phyloP scores from a whole-genome alignment of 2,888 invertebrate genomes.

The Deroplatys truncata region DNA sequence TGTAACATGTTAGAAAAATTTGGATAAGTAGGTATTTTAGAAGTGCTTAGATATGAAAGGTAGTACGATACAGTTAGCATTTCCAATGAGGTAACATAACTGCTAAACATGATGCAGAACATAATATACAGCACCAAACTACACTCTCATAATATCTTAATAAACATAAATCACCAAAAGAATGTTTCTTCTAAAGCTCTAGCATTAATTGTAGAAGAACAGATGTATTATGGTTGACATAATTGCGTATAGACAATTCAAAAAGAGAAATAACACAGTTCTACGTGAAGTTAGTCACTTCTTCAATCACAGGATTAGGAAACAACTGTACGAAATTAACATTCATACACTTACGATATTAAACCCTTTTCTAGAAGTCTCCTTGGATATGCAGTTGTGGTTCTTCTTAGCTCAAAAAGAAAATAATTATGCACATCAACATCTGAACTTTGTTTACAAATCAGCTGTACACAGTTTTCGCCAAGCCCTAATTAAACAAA shows the following conservation, averaged over 20 bases:
- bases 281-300: not conserved
- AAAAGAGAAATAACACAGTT: not conserved
- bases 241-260: not conserved
- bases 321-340: not conserved
- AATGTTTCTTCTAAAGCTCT: no score
- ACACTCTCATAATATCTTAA: no score
- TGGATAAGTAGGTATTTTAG: not conserved
- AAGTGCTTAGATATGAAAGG: no score
- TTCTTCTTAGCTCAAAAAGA: not conserved
- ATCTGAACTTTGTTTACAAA: not conserved
- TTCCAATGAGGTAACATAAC: no score
- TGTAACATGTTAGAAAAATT: no score
- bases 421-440: not conserved
- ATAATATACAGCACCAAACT: no score
- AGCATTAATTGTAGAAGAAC: no score
- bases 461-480: not conserved
- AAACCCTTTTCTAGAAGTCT: not conserved
- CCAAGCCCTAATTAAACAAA: not conserved
- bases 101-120: not conserved
- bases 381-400: not conserved
- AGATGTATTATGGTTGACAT: no score
- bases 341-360: not conserved
- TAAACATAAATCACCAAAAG: no score
- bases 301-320: not conserved
- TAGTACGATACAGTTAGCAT: no score